Percentiles rank a stretch among this genome's conserved stretches.
Conservation (phyloP, 1,140 invertebrate species). For the Carcinoscorpius rotundicauda region DNA sequence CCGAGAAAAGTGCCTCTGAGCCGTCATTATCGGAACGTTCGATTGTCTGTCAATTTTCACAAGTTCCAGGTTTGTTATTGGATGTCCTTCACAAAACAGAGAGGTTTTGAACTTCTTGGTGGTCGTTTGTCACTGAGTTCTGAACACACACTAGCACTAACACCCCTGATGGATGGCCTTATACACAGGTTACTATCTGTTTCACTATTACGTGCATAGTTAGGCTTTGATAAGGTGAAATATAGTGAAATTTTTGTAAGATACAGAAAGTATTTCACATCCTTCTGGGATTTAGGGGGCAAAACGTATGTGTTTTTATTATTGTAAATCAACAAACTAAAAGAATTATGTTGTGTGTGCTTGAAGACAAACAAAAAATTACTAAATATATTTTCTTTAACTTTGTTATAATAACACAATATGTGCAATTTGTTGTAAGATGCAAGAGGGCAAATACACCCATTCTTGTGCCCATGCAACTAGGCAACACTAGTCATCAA, state of each 20-base stretch:
- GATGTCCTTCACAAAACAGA: constrained; percentile 94
- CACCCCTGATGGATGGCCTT: constrained; percentile 66
- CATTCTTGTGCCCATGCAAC: too few relatives aligned
- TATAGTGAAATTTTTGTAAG: too few relatives aligned
- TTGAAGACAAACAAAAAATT: too few relatives aligned
- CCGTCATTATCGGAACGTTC: constrained; percentile 56
- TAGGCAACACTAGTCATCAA: too few relatives aligned
- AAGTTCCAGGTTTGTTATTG: constrained; percentile 77
- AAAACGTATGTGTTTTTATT: not conserved
- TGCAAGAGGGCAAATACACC: too few relatives aligned
- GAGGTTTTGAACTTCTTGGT: constrained; percentile 83
- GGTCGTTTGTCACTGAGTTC: constrained; percentile 72
- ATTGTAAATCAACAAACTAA: not conserved
- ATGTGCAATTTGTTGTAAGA: too few relatives aligned
- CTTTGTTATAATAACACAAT: too few relatives aligned
- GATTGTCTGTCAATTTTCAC: constrained; percentile 22
- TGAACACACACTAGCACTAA: constrained; percentile 62
- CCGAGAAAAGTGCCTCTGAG: constrained; percentile 81
- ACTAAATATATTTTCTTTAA: too few relatives aligned
- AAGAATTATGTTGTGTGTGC: not conserved
- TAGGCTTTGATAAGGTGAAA: too few relatives aligned
- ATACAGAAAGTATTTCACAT: too few relatives aligned
- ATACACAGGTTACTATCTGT: constrained; percentile 42
- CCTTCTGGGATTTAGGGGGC: not conserved
- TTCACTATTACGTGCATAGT: too few relatives aligned